These are phyloP conservation scores for Sylvilagus bachmani DNA, from an alignment of 2,113 vertebrate genomes.

Conservation along the genomic window DNA sequence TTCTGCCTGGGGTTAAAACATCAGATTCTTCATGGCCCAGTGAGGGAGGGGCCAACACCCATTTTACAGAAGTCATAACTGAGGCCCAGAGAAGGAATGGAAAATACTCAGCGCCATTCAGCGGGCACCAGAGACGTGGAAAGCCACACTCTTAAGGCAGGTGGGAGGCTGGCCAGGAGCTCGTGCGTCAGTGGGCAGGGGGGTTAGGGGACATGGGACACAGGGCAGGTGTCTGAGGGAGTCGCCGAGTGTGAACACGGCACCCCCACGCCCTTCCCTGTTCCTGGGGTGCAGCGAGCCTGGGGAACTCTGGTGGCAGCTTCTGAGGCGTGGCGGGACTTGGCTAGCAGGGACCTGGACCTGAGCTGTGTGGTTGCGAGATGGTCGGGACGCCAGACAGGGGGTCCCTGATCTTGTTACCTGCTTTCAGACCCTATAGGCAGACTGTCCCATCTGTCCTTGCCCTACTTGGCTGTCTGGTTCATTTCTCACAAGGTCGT, in stretches of 20 bases:
- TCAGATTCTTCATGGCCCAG: not conserved
- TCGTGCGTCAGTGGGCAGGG: not conserved
- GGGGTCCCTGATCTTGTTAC: not conserved
- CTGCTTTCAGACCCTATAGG: not conserved
- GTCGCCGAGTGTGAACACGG: not conserved
- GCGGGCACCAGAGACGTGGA: not conserved
- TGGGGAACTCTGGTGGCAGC: too few species aligned
- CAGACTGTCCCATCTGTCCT: not conserved
- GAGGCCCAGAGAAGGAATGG: not conserved
- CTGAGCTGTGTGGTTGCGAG: not conserved
- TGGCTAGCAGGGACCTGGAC: too few species aligned
- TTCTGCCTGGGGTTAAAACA: not conserved
- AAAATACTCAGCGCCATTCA: not conserved
- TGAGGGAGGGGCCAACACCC: not conserved
- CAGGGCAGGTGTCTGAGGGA: not conserved
- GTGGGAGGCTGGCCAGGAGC: not conserved
- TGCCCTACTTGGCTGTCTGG: not conserved
- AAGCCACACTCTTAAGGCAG: not conserved
- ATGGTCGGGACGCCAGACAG: accelerated
- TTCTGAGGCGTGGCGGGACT: too few species aligned
- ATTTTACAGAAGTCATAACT: not conserved
- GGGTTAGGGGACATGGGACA: not conserved
- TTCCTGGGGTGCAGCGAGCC: not conserved
- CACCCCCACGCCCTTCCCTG: not conserved
- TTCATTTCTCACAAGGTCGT: conserved; percentile 18